Percentiles rank a stretch among this genome's conserved stretches.
phyloP scores from a whole-genome alignment of 2,113 vertebrate genomes.

The Misgurnus anguillicaudatus region DNA sequence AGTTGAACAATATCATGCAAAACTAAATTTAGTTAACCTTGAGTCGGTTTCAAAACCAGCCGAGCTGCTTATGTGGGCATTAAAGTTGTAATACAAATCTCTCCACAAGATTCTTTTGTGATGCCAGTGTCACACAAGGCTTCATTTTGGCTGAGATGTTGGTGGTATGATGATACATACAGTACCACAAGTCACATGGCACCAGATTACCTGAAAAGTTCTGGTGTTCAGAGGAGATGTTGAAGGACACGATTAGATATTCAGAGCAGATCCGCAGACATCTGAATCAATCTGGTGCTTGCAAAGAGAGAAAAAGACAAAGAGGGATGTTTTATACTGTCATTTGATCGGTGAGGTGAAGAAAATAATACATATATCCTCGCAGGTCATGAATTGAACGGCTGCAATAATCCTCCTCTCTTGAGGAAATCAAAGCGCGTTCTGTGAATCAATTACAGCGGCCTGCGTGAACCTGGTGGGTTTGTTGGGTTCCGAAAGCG shows the following conservation, averaged over 20 bases:
- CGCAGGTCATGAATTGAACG: conserved; percentile 60
- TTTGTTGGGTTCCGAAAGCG: not conserved
- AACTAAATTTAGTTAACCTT: no score
- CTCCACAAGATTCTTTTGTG: no score
- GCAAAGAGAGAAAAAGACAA: conserved; percentile 16
- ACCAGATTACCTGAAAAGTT: no score
- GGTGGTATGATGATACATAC: no score
- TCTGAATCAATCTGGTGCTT: conserved; percentile 70
- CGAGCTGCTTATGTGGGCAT: no score
- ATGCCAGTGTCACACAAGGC: no score
- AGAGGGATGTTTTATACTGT: conserved; percentile 54
- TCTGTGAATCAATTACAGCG: conserved; percentile 1
- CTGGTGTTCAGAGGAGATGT: conserved; percentile 38
- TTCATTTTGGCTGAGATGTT: no score
- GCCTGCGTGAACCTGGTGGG: not conserved
- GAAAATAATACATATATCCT: conserved; percentile 47
- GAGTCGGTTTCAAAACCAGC: no score
- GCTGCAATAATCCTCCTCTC: conserved; percentile 51
- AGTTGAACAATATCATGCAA: no score
- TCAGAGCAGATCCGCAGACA: conserved; percentile 53
- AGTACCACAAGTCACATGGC: no score
- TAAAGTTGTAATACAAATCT: no score
- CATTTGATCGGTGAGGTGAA: conserved; percentile 63
- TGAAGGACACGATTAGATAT: conserved; percentile 60
- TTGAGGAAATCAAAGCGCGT: conserved; percentile 44